phyloP scores from a whole-genome alignment of 2,888 invertebrate genomes.

The Drosophila leonis region DNA sequence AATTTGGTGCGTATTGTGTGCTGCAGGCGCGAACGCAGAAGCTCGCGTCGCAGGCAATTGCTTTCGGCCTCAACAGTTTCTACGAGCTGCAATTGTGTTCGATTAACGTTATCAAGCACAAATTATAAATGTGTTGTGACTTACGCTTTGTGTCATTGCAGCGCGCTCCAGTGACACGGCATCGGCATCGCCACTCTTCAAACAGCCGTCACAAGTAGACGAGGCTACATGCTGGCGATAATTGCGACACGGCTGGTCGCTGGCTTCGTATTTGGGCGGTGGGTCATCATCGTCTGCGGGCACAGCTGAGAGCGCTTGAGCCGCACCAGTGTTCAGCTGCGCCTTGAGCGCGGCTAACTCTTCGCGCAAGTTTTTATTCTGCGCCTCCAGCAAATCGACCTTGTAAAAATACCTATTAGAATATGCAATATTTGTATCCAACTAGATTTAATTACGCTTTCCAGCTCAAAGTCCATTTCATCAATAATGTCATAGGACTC shows the following conservation, averaged over 20 bases:
- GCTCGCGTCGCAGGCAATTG: conserved; percentile 76
- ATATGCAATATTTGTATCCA: not conserved
- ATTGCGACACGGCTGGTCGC: conserved; percentile 6
- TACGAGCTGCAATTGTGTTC: conserved; percentile 59
- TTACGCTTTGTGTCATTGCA: conserved; percentile 79
- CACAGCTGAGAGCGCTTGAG: not conserved
- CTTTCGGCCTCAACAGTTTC: conserved; percentile 78
- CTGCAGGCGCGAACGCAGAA: conserved; percentile 78
- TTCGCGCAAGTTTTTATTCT: conserved; percentile 78
- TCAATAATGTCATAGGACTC: conserved; percentile 84
- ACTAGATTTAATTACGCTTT: conserved; percentile 74
- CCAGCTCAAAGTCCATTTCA: conserved; percentile 84
- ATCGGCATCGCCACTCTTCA: conserved; percentile 69
- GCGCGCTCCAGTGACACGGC: conserved; percentile 74
- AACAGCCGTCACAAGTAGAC: conserved; percentile 57
- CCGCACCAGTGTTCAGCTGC: conserved; percentile 10
- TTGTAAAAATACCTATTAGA: conserved; percentile 27
- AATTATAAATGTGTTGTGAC: conserved; percentile 28
- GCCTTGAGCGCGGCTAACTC: conserved; percentile 71
- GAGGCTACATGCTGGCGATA: conserved; percentile 60
- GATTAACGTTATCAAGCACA: not conserved
- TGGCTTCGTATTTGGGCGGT: conserved; percentile 56
- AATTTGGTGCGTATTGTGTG: conserved; percentile 54
- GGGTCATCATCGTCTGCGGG: conserved; percentile 45
- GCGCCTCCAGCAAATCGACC: conserved; percentile 82